Conservation (phyloP, 1,140 invertebrate genomes). For the Penaeus chinensis region DNA sequence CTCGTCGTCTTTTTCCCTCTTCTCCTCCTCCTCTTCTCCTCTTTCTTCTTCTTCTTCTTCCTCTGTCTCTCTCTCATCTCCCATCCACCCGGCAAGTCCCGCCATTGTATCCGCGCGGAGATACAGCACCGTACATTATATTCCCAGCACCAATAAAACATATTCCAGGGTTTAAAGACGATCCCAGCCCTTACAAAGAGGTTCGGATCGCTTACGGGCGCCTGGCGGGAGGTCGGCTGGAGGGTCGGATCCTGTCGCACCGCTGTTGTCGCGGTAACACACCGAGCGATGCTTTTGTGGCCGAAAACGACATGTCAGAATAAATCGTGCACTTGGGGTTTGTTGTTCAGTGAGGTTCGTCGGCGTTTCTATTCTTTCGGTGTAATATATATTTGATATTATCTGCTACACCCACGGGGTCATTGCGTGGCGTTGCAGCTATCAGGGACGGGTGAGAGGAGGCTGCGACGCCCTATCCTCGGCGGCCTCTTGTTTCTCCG, state of each 20-base stretch:
- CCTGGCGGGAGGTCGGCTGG: slow-evolving; percentile 29
- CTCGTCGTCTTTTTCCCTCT: too few species aligned
- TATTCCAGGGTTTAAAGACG: too few species aligned
- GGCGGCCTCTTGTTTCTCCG: too few species aligned
- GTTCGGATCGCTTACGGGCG: slow-evolving; percentile 33
- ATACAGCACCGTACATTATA: too few species aligned
- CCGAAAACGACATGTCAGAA: slow-evolving; percentile 43
- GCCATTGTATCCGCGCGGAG: too few species aligned
- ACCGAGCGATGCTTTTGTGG: slow-evolving; percentile 34
- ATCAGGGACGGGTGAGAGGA: too few species aligned
- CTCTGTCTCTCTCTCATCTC: too few species aligned
- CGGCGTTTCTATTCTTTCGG: slow-evolving; percentile 7
- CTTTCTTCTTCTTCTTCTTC: too few species aligned
- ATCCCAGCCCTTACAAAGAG: slow-evolving; percentile 24
- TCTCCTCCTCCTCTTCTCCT: too few species aligned
- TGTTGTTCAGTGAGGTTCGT: slow-evolving; percentile 24
- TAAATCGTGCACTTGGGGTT: slow-evolving; percentile 28
- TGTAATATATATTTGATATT: slow-evolving; percentile 28
- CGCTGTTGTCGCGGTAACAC: slow-evolving; percentile 43
- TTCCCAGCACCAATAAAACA: too few species aligned
- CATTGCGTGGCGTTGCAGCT: neutral
- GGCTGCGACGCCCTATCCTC: too few species aligned
- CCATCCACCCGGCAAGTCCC: too few species aligned
- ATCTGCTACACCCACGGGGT: slow-evolving; percentile 19
- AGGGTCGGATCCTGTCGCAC: slow-evolving; percentile 26